Evolutionary conservation across 2,113 vertebrate species (phyloP), one percentile per base, ranked within the genome.

Genomic region (Todiramphus chloris): DNA sequence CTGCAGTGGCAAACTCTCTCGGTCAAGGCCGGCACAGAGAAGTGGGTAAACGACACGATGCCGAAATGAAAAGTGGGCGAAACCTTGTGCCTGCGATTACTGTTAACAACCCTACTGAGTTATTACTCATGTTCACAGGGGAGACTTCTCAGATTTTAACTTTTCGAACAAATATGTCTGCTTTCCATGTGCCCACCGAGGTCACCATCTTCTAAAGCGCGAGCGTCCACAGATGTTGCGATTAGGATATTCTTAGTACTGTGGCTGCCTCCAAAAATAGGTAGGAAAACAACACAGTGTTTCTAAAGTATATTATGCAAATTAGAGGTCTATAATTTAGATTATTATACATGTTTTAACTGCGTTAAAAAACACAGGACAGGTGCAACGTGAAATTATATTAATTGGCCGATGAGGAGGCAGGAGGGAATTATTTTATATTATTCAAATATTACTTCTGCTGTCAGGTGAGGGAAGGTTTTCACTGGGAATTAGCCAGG

Each of bases 11-110:
- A 82, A n/a, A 85, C 20, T 46, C 53, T 43, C 55, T 48, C 2
- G 0, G 55, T 24, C 0, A 2, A 86, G 69, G 56, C 51, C 10
- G 0, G 19, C 2, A 0, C 31, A 14, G 43, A 92, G 82, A 92
- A 94, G 50, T 0, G 1, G 46, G 31, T 23, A 46, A 78, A 35
- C 8, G 10, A 18, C 1, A 28, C 2, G 2, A 8, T 0, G 13
- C 39, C 9, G 0, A 87, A 90, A 68, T 1, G 1, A 48, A 87
- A 97, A 63, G 37, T 23, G 44, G 82, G 82, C 0, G 0, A 92
- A 86, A 80, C 67, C 0, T 0, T 16, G 51, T 16, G 20, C 58
- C 53, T 55, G 63, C 0, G 0, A n/a, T 64, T 55, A 15, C 46
- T 82, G 46, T 55, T 66, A 80, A 21, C 43, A 53, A 5, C 35